Conservation (phyloP, 2,113 vertebrate species). For the Eretmochelys imbricata region DNA sequence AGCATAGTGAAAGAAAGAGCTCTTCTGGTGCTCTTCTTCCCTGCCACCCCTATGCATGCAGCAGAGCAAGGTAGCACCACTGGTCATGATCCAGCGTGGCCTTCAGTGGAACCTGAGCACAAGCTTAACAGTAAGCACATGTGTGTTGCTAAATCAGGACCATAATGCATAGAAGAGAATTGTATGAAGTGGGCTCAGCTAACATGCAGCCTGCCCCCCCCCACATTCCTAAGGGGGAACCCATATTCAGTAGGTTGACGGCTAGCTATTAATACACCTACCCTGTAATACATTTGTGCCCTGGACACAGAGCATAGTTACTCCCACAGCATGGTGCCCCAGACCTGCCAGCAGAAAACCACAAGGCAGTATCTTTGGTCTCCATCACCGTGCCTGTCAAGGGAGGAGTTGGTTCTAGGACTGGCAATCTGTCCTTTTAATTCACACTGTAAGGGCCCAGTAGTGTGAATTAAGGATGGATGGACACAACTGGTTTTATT, state of each 20-base stretch:
- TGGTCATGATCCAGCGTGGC: rapidly evolving
- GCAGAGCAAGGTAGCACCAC: neutral
- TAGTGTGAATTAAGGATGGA: neutral
- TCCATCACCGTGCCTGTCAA: neutral
- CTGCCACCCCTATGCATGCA: neutral
- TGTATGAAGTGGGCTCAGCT: neutral
- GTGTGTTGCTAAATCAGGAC: neutral
- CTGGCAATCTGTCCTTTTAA: neutral
- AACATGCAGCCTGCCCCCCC: neutral
- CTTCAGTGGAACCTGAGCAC: neutral
- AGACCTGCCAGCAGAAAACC: neutral
- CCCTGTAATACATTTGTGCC: neutral
- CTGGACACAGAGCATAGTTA: too few species aligned
- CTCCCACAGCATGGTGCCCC: neutral
- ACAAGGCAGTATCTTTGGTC: neutral
- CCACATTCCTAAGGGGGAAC: neutral
- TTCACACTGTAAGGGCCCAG: neutral
- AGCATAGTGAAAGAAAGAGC: neutral
- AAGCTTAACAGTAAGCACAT: neutral
- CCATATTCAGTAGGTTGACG: neutral
- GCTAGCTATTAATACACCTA: neutral
- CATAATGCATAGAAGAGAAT: rapidly evolving
- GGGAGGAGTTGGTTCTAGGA: neutral
- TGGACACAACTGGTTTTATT: neutral
- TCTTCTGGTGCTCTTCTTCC: neutral